phyloP scores from a whole-genome alignment of 2,113 vertebrate genomes.

The Pomatostomus ruficeps region DNA sequence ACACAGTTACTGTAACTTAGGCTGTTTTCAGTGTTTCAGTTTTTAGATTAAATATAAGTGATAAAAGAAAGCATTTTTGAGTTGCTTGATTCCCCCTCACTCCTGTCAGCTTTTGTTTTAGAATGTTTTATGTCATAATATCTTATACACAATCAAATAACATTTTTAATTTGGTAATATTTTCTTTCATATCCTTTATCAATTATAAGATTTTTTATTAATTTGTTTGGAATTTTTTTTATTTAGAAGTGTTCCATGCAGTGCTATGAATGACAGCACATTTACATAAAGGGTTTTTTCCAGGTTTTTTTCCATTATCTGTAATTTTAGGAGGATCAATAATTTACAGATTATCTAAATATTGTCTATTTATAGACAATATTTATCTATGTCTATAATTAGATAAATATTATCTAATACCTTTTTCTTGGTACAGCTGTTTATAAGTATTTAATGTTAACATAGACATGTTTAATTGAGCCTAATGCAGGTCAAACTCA shows the following conservation, averaged over 20 bases:
- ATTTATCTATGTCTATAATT: no score
- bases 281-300: not conserved
- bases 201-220: not conserved
- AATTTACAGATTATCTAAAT: not conserved
- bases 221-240: not conserved
- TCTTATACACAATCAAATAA: not conserved
- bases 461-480: not conserved
- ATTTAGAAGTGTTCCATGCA: not conserved
- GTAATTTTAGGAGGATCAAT: not conserved
- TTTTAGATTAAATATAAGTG: not conserved
- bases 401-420: no score
- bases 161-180: not conserved
- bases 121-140: not conserved
- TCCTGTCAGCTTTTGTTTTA: not conserved
- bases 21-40: not conserved
- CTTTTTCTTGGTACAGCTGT: not conserved
- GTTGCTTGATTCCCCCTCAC: not conserved
- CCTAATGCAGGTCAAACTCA: not conserved
- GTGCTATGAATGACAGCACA: not conserved
- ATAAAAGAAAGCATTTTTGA: not conserved
- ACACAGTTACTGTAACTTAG: not conserved
- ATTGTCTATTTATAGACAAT: no score
- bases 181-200: not conserved
- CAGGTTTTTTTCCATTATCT: not conserved
- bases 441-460: not conserved